A percentile compares a stretch with the other conserved stretches of the same genome.
phyloP scores from a whole-genome alignment of 2,113 vertebrate genomes.

The Okapia johnstoni region DNA sequence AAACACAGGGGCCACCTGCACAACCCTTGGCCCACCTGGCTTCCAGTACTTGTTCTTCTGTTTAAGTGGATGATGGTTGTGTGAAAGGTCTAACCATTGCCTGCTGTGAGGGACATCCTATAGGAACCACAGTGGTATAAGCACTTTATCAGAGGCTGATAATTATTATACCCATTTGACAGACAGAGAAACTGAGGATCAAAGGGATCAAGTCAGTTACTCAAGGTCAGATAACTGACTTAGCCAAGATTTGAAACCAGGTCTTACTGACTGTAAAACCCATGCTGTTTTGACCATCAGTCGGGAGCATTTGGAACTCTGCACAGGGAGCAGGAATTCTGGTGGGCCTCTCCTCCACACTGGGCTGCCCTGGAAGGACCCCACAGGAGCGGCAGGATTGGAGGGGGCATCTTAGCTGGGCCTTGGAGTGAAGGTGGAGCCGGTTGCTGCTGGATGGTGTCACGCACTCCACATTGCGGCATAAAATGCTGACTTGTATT shows the following conservation, averaged over 20 bases:
- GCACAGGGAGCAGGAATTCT: accelerated
- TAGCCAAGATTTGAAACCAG: background rate
- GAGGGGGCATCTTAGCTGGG: background rate
- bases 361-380: background rate
- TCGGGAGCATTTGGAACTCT: background rate
- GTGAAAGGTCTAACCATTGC: background rate
- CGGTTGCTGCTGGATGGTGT: background rate
- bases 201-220: background rate
- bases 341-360: background rate
- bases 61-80: background rate
- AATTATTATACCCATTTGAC: background rate
- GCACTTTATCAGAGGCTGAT: background rate
- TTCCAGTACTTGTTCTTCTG: background rate
- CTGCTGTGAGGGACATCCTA: accelerated
- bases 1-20: background rate
- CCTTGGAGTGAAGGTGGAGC: too few relatives aligned
- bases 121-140: background rate
- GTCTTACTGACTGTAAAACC: background rate
- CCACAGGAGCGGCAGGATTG: accelerated
- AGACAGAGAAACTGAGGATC: background rate
- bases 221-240: background rate
- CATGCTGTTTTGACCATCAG: accelerated
- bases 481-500: background rate
- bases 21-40: background rate
- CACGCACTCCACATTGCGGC: background rate